phyloP scores from a whole-genome alignment of 1,140 invertebrate species.

The Microplitis demolitor region DNA sequence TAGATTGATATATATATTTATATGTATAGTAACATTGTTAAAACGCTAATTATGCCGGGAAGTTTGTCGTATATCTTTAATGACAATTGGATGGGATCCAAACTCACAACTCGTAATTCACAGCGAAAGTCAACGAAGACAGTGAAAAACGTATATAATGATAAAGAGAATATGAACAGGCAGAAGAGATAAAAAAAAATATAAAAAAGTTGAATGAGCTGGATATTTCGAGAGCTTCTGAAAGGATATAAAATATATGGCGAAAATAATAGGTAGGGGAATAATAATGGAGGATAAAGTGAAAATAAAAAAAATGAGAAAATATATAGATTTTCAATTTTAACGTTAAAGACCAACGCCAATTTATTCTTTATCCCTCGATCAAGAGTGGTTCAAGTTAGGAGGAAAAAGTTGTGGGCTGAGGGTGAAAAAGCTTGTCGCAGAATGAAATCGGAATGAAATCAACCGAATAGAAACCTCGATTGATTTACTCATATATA shows the following conservation, averaged over 20 bases:
- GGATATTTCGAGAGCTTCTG: neutral
- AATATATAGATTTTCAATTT: constrained; percentile 8
- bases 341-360: constrained; percentile 14
- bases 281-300: neutral
- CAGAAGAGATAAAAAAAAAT: neutral
- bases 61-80: constrained; percentile 14
- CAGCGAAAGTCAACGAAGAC: neutral
- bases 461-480: constrained; percentile 11
- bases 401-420: neutral
- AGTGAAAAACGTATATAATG: no score
- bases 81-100: constrained; percentile 18
- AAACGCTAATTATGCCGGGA: constrained; percentile 4
- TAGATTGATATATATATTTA: no score
- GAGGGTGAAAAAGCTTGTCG: constrained; percentile 7
- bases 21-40: neutral
- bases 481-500: constrained; percentile 18
- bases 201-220: constrained; percentile 1
- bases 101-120: neutral
- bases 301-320: neutral
- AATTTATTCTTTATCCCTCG: constrained; percentile 20
- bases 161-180: no score
- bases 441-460: constrained; percentile 23
- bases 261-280: neutral
- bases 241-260: neutral
- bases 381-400: constrained; percentile 3